Evolutionary conservation across 2,113 vertebrate genomes (phyloP), one percentile per base, ranked within the genome.

Genomic region (Columbina picui): DNA sequence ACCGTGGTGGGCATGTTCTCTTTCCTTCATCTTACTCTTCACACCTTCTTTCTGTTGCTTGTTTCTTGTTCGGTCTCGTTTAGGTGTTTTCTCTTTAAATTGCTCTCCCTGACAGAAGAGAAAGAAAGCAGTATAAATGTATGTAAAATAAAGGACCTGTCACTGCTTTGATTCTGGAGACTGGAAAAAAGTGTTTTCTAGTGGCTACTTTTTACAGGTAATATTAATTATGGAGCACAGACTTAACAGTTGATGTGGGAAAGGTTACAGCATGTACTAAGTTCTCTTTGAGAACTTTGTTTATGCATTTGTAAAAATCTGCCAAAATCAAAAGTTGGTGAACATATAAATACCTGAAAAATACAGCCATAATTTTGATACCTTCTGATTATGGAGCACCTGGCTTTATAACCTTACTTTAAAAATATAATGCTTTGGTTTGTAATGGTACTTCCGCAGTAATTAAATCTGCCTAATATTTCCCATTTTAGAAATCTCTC

Each of bases 71-170:
- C 41, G 78, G 17, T 60, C n/a, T 94, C 55, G 50, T 88, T 94
- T 52, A 64, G 70, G 6, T 67, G 15, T 43, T 61, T 87, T 30
- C 1, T 88, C 95, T 50, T 84, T 12, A 32, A 89, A 63, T 61
- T 69, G 34, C 50, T 93, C 57, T 71, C 85, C n/a, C 89, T 95
- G 73, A 36, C 39, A 78, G 77, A 80, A 84, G 78, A 94, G 74
- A 80, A n/a, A 90, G 6, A 61, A 87, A 52, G 63, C 25, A 45
- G 7, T 78, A 34, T 32, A 69, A 73, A 56, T 30, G 7, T 47
- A 43, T 34, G 7, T 53, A 73, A 80, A 92, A 71, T 22, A 68
- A 63, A 80, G 59, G 70, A 39, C 4, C 10, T 47, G 7, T 39
- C 53, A 75, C 16, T 64, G 14, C 39, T 32, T 74, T 76, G 22